Conservation (phyloP, 2,888 invertebrate species). For the Augiades crinisus region DNA sequence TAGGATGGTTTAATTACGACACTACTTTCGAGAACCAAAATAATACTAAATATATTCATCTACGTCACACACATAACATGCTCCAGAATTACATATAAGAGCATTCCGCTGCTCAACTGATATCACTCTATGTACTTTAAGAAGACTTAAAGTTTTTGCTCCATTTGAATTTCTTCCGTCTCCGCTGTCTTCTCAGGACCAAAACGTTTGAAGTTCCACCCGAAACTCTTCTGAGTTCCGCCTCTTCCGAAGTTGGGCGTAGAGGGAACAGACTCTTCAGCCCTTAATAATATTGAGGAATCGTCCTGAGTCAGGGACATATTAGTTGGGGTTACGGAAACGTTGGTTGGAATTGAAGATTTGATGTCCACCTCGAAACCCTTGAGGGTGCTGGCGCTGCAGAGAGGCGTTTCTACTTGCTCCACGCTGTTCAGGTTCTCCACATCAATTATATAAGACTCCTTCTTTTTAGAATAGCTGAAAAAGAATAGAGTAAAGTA, state of each 20-base stretch:
- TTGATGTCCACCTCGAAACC: conserved; percentile 62
- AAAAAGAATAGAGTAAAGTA: conserved; percentile 30
- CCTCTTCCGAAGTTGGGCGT: conserved; percentile 50
- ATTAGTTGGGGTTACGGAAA: conserved; percentile 43
- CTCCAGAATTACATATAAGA: too few species aligned
- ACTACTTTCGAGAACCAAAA: too few species aligned
- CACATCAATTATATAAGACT: conserved; percentile 82
- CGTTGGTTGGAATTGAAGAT: conserved; percentile 45
- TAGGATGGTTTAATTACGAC: too few species aligned
- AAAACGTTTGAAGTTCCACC: conserved; percentile 63
- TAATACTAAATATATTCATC: too few species aligned
- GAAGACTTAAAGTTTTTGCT: too few species aligned
- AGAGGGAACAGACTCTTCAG: conserved; percentile 50
- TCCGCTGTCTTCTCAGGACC: conserved; percentile 51
- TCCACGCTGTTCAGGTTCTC: conserved; percentile 84
- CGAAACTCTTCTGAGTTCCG: conserved; percentile 59
- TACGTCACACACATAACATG: too few species aligned
- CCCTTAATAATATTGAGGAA: conserved; percentile 42
- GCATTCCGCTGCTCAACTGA: too few species aligned
- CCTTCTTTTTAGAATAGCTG: conserved; percentile 80
- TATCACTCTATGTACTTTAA: too few species aligned
- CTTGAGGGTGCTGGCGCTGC: conserved; percentile 87
- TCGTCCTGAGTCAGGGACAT: conserved; percentile 50
- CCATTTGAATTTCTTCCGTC: too few species aligned
- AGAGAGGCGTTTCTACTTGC: conserved; percentile 86